These are phyloP conservation scores for Ariopsis seemanni DNA, from an alignment of 2,113 vertebrate genomes.

Conservation along the genomic window DNA sequence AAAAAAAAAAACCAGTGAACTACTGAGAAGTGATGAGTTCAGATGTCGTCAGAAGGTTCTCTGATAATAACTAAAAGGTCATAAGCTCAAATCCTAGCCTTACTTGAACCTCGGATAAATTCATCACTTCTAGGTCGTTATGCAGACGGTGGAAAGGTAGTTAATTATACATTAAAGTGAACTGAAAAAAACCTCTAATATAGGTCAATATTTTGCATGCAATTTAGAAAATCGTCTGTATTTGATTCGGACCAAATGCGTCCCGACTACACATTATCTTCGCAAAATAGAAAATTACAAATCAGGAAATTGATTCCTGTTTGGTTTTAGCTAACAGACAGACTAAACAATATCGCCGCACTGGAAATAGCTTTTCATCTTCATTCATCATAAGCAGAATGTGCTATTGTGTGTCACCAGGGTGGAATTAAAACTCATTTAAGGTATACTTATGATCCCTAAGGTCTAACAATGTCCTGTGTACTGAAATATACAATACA, in stretches of 20 bases:
- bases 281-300: neutral
- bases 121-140: neutral
- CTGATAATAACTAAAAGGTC: neutral
- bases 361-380: neutral
- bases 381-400: neutral
- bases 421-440: constrained; percentile 2
- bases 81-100: neutral
- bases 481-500: neutral
- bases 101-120: neutral
- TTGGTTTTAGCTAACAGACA: neutral
- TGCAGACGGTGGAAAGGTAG: neutral
- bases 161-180: constrained; percentile 5
- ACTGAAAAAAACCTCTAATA: no score
- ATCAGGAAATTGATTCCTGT: neutral
- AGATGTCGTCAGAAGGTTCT: neutral
- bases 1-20: constrained; percentile 36
- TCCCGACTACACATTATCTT: neutral
- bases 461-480: neutral
- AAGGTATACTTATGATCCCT: no score
- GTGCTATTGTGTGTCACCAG: neutral
- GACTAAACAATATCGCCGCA: constrained; percentile 12
- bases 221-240: neutral
- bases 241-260: neutral
- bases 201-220: neutral
- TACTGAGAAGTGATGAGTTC: neutral